These are phyloP conservation scores for Neotragus pygmaeus DNA, from an alignment of 2,113 vertebrate species.

Conservation along the genomic window DNA sequence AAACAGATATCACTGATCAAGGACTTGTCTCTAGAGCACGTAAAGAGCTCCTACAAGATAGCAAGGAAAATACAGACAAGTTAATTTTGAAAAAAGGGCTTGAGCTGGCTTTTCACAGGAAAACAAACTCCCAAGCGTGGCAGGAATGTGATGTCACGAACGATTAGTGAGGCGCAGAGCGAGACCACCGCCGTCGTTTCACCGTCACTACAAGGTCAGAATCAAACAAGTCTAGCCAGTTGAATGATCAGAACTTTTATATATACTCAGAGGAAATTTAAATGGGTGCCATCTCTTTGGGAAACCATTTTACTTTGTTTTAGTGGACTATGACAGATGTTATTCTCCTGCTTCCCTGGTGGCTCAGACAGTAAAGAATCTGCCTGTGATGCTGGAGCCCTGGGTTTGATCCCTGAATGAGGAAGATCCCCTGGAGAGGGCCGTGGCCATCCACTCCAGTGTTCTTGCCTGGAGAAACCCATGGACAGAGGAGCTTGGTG, in stretches of 20 bases:
- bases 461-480: not conserved
- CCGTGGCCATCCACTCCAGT: not conserved
- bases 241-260: not conserved
- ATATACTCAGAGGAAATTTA: not conserved
- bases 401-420: not conserved
- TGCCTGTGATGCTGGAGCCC: not conserved
- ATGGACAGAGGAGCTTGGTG: not conserved
- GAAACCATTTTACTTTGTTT: too few species aligned
- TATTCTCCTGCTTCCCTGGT: not conserved
- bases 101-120: too few species aligned
- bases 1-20: too few species aligned
- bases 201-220: not conserved
- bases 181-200: fast-evolving
- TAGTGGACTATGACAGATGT: fast-evolving
- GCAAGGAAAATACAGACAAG: too few species aligned
- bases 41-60: too few species aligned
- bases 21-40: too few species aligned
- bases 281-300: not conserved
- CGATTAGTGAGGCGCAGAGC: too few species aligned
- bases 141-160: too few species aligned
- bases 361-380: not conserved
- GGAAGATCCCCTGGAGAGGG: not conserved
- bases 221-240: fast-evolving
- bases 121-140: too few species aligned
- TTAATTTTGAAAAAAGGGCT: too few species aligned